phyloP scores from a whole-genome alignment of 2,113 vertebrate genomes.

The Rhizomys pruinosus region DNA sequence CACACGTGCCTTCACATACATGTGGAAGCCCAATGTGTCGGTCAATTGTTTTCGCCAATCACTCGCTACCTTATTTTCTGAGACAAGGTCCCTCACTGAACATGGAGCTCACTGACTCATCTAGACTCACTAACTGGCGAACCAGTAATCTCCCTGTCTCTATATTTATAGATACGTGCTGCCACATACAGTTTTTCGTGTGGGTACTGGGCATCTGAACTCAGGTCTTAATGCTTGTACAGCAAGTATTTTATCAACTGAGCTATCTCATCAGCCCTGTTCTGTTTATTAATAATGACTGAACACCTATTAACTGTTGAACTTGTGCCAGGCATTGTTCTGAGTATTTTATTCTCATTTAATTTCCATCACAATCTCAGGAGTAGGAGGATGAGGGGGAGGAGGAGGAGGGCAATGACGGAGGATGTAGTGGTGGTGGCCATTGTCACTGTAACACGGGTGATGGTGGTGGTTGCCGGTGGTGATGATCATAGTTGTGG shows the following conservation, averaged over 20 bases:
- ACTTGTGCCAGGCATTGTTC: neutral
- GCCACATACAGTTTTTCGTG: neutral
- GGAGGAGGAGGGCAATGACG: too few relatives aligned
- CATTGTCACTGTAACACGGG: too few relatives aligned
- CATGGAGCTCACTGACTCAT: neutral
- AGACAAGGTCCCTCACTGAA: neutral
- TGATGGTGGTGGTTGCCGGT: neutral
- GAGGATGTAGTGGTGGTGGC: neutral
- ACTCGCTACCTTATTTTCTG: neutral
- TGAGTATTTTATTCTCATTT: constrained; percentile 13
- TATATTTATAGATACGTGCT: neutral
- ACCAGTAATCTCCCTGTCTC: neutral
- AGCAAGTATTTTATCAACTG: neutral
- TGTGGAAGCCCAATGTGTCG: neutral
- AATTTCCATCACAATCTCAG: neutral
- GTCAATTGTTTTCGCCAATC: neutral
- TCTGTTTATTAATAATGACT: neutral
- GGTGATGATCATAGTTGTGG: too few relatives aligned
- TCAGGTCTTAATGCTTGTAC: neutral
- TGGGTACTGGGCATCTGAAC: neutral
- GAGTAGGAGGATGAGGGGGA: neutral
- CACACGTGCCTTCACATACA: too few relatives aligned
- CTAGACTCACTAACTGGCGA: neutral
- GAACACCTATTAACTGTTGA: neutral
- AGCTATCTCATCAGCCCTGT: neutral